Evolutionary conservation across 2,113 vertebrate species (phyloP), one percentile per base, ranked within the genome.

Genomic region (Hemichromis elongatus): DNA sequence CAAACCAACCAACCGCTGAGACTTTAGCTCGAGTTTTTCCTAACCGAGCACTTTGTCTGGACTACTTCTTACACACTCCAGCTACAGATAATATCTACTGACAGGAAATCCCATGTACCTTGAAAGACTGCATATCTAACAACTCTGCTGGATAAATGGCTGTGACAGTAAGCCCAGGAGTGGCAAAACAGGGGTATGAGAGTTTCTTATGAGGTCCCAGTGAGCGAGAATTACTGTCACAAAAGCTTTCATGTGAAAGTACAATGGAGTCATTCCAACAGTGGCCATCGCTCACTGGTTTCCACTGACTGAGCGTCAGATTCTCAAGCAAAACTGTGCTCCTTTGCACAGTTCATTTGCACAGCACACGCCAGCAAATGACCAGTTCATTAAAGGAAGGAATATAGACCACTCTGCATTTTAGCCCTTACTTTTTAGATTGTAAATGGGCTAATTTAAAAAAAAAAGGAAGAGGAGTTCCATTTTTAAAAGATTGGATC

Each of bases 41-140:
- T 12, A 52, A 79, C 37, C 5, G 63, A 66, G 68, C 54, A 84
- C 54, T 81, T 84, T 45, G 77, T 57, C 50, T 10, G 66, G 68
- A 85, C 55, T 56, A 52, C 33, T 90, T 73, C 61, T 77, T 19
- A 45, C 54, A 70, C 61, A 83, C 40, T 82, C 45, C 19, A 82
- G 57, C 53, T 68, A 56, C 33, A 80, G 45, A 61, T 93, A 80
- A 94, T 55, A 80, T 84, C 84, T 61, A 85, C 83, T 82, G 88
- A 93, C 90, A 92, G 85, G 70, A 92, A 90, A 92, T 88, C 89
- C 89, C 86, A 90, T 87, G 91, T 90, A 92, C 91, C 93, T 94
- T 92, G 85, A 93, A 91, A 82, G 55, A 81, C 59, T 85, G 81
- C 88, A 86, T 88, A 85, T 92, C 85, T 91, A 90, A 89, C 86